Conservation (phyloP, 2,797 vertebrate genomes). For the Enoplosus armatus region DNA sequence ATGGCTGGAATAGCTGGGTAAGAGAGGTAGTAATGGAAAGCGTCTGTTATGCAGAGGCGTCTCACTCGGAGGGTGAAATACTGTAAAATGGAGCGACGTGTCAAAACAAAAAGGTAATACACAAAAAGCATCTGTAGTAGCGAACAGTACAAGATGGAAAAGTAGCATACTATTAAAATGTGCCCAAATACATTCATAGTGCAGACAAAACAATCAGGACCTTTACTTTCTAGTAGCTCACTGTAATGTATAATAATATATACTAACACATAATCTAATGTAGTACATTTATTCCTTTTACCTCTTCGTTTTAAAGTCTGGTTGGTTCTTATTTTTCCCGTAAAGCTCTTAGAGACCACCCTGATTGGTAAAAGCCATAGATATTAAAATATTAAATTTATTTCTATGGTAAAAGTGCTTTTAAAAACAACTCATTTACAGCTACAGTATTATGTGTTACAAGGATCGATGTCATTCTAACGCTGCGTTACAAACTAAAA, state of each 20-base stretch:
- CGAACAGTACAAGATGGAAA: constrained; percentile 21
- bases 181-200: constrained; percentile 76
- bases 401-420: constrained; percentile 71
- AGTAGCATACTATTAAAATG: constrained; percentile 45
- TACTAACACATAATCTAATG: constrained; percentile 35
- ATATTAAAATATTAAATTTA: constrained; percentile 60
- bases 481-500: constrained; percentile 60
- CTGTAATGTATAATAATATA: constrained; percentile 59
- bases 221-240: constrained; percentile 39
- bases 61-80: neutral
- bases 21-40: constrained; percentile 67
- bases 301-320: constrained; percentile 22
- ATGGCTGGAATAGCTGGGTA: constrained; percentile 24
- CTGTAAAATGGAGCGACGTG: constrained; percentile 2
- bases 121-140: constrained; percentile 19
- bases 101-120: constrained; percentile 1
- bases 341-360: constrained; percentile 63
- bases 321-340: constrained; percentile 18
- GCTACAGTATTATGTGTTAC: constrained; percentile 58
- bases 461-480: constrained; percentile 48
- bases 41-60: constrained; percentile 28
- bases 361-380: constrained; percentile 63
- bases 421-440: constrained; percentile 54
- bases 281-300: constrained; percentile 37
- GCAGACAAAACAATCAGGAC: constrained; percentile 68